These are phyloP conservation scores for Sciurus vulgaris DNA, from an alignment of 2,797 vertebrate species.

Conservation along the genomic window DNA sequence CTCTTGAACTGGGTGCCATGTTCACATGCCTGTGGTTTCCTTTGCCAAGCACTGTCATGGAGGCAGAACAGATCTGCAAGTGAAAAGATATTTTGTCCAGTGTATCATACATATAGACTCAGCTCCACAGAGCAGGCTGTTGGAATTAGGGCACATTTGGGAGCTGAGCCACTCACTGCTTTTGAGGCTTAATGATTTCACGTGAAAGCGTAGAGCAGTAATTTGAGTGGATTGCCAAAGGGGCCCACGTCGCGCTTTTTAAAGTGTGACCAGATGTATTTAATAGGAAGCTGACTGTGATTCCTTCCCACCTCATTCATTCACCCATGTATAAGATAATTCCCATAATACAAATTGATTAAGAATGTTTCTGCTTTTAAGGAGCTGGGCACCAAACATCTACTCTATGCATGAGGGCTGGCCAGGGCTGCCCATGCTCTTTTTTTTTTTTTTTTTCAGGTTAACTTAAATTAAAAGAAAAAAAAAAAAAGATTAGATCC, in stretches of 20 bases:
- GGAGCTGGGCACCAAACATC: background rate
- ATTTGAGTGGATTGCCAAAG: background rate
- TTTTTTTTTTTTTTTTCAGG: background rate
- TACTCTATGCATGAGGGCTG: background rate
- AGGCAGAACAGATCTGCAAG: background rate
- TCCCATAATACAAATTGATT: background rate
- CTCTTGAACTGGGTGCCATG: background rate
- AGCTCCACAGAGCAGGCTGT: background rate
- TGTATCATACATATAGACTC: rapidly evolving
- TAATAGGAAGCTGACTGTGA: background rate
- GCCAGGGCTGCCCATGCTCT: background rate
- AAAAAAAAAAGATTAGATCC: background rate
- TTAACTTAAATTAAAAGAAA: background rate
- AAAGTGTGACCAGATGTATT: slow-evolving; percentile 15
- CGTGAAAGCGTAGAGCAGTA: background rate
- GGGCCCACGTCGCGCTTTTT: background rate
- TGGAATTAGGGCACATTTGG: background rate
- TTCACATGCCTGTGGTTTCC: too few species aligned
- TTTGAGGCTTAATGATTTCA: background rate
- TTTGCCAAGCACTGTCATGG: background rate
- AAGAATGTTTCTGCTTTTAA: background rate
- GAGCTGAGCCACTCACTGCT: background rate
- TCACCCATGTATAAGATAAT: background rate
- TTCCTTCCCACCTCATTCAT: background rate
- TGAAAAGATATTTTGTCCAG: background rate